Conservation (phyloP, 2,888 invertebrate genomes). For the Electrophaes corylata region DNA sequence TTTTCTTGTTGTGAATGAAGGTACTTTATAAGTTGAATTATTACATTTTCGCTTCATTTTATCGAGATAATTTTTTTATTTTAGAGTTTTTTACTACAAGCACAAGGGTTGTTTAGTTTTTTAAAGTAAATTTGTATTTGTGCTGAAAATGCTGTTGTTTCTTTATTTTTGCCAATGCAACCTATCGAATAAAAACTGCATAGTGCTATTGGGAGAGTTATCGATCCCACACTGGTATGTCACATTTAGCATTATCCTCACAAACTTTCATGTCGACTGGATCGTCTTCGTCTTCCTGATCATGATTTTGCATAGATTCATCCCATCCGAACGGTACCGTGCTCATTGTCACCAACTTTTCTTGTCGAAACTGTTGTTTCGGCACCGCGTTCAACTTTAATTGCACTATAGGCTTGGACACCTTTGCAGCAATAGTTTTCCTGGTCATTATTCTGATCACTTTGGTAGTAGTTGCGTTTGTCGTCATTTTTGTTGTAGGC, state of each 20-base stretch:
- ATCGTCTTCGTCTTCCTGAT: not conserved
- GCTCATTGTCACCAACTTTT: constrained; percentile 16
- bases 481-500: not conserved
- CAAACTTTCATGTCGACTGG: constrained; percentile 7
- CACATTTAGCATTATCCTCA: constrained; percentile 25
- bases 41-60: too few relatives aligned
- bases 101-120: too few relatives aligned
- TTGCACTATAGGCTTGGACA: not conserved
- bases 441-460: not conserved
- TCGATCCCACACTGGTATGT: constrained; percentile 13
- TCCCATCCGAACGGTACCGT: constrained; percentile 12
- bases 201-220: too few relatives aligned
- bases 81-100: too few relatives aligned
- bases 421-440: not conserved
- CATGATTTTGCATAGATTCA: not conserved
- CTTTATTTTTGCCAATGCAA: too few relatives aligned
- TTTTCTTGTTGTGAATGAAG: too few relatives aligned
- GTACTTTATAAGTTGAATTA: too few relatives aligned
- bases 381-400: not conserved
- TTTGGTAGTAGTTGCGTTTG: not conserved
- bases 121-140: too few relatives aligned
- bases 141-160: too few relatives aligned
- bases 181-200: too few relatives aligned
- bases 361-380: not conserved
- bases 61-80: too few relatives aligned